Evolutionary conservation across 2,797 vertebrate species (phyloP), one percentile per base, ranked within the genome.

Genomic region (Balearica regulorum): DNA sequence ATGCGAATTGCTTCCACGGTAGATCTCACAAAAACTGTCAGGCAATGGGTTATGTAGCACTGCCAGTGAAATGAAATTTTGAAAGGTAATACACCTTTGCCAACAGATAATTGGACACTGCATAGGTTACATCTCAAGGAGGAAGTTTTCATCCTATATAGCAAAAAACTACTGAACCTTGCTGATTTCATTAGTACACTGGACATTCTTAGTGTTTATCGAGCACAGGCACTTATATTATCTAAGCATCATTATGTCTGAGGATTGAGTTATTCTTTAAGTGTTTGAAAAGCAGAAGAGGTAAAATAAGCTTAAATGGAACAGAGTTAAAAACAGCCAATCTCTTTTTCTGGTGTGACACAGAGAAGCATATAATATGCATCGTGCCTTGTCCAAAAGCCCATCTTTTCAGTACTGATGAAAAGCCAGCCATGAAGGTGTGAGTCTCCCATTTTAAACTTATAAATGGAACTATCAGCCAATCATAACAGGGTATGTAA

Each of bases 21-120:
- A 79, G 72, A 54, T 44, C 35, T 91, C 65, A 62, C 13, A 66
- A 73, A 83, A 94, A 72, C 31, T 79, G 43, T 82, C 77, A 86
- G 62, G 65, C 21, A 91, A 39, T 35, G 29, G 54, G 26, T 71
- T 78, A 71, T 71, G 51, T 78, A 88, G 25, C 46, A 53, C 20
- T 82, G 37, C 35, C 16, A 55, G 13, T 39, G 41, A 93, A 92
- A 89, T 77, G 15, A 91, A 89, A 83, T 77, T 95, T 84, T 90
- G 85, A 70, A 90, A 90, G 29, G 17, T 82, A 84, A 79, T 82
- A 29, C 6, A 26, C 62, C 8, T 94, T 84, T 84, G 48, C 79
- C 66, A 84, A 68, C 35, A 77, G 66, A 73, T 79, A 95, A 94
- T 91, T 95, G 80, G 93, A 58, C 62, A 84, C 10, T 70, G n/a